A percentile compares a stretch with the other conserved stretches of the same genome.
These are phyloP conservation scores for Ctenochaetus hawaiiensis DNA, from an alignment of 2,797 vertebrate genomes.

Conservation along the genomic window DNA sequence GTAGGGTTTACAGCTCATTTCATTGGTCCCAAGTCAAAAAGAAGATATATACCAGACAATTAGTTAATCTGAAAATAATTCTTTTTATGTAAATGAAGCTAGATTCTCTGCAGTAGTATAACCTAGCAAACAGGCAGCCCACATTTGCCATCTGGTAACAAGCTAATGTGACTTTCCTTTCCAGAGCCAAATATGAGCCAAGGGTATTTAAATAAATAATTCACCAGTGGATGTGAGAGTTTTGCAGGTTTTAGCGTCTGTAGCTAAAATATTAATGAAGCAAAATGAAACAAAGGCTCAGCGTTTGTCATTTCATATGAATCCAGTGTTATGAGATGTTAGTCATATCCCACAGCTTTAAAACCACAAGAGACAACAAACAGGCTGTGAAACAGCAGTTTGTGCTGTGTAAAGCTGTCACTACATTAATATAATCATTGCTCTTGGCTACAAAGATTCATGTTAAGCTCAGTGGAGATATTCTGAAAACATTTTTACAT, in stretches of 20 bases:
- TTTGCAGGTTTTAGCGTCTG: slow-evolving; percentile 42
- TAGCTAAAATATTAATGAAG: slow-evolving; percentile 56
- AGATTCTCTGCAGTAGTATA: slow-evolving; percentile 18
- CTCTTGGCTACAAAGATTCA: background rate
- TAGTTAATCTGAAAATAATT: background rate
- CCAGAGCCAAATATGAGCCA: slow-evolving; percentile 30
- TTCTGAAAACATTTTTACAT: slow-evolving; percentile 1
- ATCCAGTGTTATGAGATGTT: background rate
- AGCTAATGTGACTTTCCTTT: slow-evolving; percentile 40
- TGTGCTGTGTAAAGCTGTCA: background rate
- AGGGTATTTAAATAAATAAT: slow-evolving; percentile 48
- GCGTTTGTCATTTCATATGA: slow-evolving; percentile 16
- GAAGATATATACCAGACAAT: background rate
- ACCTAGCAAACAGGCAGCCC: slow-evolving; percentile 15
- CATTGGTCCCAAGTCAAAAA: background rate
- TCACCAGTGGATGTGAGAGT: slow-evolving; percentile 22
- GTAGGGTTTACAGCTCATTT: background rate
- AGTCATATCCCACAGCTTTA: slow-evolving; percentile 19
- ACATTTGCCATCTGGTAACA: slow-evolving; percentile 36
- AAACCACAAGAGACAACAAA: slow-evolving; percentile 26
- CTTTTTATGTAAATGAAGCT: background rate
- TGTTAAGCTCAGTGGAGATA: background rate
- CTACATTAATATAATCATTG: background rate
- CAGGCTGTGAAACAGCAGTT: slow-evolving; percentile 2
- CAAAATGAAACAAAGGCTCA: slow-evolving; percentile 33